Evolutionary conservation across 2,888 invertebrate species (phyloP).

Genomic region (Plutella xylostella): DNA sequence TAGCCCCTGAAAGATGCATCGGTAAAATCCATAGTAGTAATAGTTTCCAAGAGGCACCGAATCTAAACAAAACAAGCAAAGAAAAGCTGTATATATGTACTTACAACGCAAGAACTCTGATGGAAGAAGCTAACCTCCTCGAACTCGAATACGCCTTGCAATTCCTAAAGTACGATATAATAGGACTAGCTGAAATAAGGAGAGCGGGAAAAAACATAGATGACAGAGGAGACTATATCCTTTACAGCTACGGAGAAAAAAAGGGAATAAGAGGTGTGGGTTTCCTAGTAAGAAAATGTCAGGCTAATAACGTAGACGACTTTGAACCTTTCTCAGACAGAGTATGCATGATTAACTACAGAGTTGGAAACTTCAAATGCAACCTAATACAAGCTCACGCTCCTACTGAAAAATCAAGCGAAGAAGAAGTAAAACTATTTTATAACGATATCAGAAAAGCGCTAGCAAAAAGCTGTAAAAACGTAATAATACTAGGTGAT

Average conservation of each 20-base stretch:
- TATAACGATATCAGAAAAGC: background rate
- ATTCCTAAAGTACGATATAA: conserved; percentile 1
- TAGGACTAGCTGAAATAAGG: conserved; percentile 3
- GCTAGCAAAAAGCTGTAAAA: background rate
- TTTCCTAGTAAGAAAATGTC: background rate
- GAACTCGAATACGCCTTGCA: background rate
- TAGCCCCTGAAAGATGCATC: too few species aligned
- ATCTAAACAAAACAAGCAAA: too few species aligned
- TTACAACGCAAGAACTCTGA: conserved; percentile 1
- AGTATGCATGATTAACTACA: background rate
- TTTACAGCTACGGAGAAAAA: background rate
- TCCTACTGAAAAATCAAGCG: background rate
- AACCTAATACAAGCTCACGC: background rate
- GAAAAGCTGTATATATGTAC: background rate
- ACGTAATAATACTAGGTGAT: background rate
- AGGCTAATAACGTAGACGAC: background rate
- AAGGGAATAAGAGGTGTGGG: background rate
- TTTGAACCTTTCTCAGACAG: background rate
- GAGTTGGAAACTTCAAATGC: background rate
- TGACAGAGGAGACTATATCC: background rate
- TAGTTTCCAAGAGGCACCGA: too few species aligned
- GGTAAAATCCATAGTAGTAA: too few species aligned
- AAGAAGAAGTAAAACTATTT: background rate
- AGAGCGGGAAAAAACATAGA: background rate
- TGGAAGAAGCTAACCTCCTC: background rate